Percentiles rank a stretch among this genome's conserved stretches.
Evolutionary conservation across 2,113 vertebrate species (phyloP).

Genomic region (Picathartes gymnocephalus): DNA sequence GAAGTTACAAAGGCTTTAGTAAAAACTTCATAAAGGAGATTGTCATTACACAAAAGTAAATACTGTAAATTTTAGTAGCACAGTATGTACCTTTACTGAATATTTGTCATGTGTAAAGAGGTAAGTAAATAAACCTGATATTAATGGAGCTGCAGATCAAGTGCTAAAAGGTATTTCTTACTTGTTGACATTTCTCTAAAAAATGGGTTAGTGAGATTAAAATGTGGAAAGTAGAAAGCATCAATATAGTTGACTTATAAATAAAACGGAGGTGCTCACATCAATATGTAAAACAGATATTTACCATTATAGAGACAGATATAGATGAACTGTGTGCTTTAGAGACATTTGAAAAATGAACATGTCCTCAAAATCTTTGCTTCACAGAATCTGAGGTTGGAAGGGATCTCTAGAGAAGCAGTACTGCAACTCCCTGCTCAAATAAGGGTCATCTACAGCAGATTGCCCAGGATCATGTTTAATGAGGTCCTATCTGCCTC

Average conservation of each 20-base stretch:
- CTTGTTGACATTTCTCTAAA: background rate
- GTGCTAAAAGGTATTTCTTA: background rate
- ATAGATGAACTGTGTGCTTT: background rate
- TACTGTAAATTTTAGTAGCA: background rate
- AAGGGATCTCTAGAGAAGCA: background rate
- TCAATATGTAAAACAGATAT: background rate
- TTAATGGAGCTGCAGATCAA: constrained; percentile 5
- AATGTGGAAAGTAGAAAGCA: background rate
- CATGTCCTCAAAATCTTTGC: background rate
- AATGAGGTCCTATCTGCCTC: background rate
- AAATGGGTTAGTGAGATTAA: background rate
- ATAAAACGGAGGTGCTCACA: background rate
- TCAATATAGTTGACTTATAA: background rate
- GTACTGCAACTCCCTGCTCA: background rate
- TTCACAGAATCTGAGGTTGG: background rate
- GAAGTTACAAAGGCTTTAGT: background rate
- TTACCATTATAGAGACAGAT: background rate
- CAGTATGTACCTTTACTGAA: background rate
- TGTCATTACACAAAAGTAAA: constrained; percentile 1
- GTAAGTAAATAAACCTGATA: constrained; percentile 1
- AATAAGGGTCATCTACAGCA: background rate
- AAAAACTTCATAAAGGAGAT: background rate
- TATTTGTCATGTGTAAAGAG: background rate
- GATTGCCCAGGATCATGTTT: background rate
- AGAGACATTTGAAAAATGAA: background rate